Percentiles rank a stretch among this genome's conserved stretches.
phyloP scores from a whole-genome alignment of 2,113 vertebrate species.

The Haemorhous mexicanus region DNA sequence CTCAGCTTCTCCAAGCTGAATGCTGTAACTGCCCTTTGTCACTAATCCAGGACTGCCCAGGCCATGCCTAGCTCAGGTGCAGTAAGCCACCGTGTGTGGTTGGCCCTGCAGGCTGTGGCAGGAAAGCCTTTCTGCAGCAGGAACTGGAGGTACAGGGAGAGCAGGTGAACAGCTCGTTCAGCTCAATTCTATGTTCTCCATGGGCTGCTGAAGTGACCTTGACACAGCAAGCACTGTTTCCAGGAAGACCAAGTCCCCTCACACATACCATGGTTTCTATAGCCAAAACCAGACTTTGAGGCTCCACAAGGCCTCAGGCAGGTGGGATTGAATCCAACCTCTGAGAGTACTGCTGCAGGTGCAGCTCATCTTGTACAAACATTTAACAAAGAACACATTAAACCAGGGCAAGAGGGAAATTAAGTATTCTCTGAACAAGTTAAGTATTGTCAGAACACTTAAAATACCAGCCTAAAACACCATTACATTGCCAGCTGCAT shows the following conservation, averaged over 20 bases:
- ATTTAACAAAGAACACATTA: background rate
- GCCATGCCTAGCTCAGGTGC: background rate
- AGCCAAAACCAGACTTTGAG: background rate
- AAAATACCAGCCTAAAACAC: background rate
- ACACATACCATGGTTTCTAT: fast-evolving
- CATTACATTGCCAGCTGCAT: background rate
- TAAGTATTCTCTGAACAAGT: background rate
- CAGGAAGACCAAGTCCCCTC: fast-evolving
- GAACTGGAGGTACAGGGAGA: fast-evolving
- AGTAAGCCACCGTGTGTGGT: fast-evolving
- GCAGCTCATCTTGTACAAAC: background rate
- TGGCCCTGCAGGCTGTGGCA: background rate
- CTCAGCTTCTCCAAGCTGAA: background rate
- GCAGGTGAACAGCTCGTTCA: background rate
- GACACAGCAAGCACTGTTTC: background rate
- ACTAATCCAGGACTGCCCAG: background rate
- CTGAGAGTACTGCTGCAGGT: background rate
- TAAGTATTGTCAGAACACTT: background rate
- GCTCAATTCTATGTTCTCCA: background rate
- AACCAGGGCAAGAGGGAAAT: background rate
- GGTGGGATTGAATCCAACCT: background rate
- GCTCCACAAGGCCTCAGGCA: background rate
- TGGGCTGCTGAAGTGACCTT: background rate
- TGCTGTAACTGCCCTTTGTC: background rate
- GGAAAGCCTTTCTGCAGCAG: background rate